Evolutionary conservation across 2,797 vertebrate genomes (phyloP).

Genomic region (Macropodus opercularis): DNA sequence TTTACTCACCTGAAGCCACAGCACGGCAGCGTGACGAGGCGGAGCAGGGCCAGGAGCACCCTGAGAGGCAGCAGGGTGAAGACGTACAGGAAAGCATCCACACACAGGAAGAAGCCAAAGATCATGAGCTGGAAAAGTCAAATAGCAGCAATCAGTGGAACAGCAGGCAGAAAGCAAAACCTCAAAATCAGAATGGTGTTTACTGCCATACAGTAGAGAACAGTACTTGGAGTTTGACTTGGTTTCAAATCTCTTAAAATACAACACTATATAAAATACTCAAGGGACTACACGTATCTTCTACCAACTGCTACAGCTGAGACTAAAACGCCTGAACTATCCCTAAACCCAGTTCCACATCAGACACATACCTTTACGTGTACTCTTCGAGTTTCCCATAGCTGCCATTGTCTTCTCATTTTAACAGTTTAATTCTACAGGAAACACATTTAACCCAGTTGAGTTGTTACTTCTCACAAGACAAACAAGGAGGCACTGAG

Average conservation of each 20-base stretch:
- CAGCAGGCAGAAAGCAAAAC: neutral
- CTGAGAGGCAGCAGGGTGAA: slow-evolving; percentile 95
- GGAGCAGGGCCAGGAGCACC: slow-evolving; percentile 90
- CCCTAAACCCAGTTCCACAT: neutral
- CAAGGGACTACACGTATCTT: too few relatives aligned
- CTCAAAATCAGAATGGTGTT: neutral
- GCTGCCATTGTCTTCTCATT: slow-evolving; percentile 24
- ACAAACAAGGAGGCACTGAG: neutral
- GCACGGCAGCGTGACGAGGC: slow-evolving; percentile 92
- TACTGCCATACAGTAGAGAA: too few relatives aligned
- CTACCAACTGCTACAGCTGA: slow-evolving; percentile 1
- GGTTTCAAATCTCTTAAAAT: too few relatives aligned
- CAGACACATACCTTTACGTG: slow-evolving; percentile 46
- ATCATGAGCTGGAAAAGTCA: slow-evolving; percentile 88
- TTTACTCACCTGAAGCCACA: slow-evolving; percentile 90
- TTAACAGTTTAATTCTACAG: neutral
- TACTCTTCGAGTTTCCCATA: slow-evolving; percentile 10
- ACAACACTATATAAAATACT: too few relatives aligned
- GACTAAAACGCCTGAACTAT: neutral
- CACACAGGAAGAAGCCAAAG: slow-evolving; percentile 96
- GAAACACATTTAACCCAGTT: neutral
- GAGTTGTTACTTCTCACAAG: neutral
- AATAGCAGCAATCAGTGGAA: slow-evolving; percentile 24
- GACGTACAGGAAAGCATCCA: slow-evolving; percentile 96
- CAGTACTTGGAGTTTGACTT: too few relatives aligned